phyloP scores from a whole-genome alignment of 2,113 vertebrate species.

The Eira barbara region DNA sequence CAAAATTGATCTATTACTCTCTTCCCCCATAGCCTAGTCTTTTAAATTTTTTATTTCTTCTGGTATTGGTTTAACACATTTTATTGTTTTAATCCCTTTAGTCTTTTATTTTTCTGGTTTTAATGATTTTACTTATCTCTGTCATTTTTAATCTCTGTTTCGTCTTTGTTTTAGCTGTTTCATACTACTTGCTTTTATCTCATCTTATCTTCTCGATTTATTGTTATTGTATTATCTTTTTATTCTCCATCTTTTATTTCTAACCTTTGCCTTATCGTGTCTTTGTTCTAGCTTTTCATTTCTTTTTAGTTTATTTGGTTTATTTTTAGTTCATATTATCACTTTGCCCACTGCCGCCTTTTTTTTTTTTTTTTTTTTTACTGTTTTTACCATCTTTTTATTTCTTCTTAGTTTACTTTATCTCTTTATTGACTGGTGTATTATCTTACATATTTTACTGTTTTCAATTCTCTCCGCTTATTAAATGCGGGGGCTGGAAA shows the following conservation, averaged over 20 bases:
- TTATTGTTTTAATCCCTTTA: conserved; percentile 67
- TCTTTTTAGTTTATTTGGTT: conserved; percentile 59
- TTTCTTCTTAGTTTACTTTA: conserved; percentile 64
- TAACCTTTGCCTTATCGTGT: conserved; percentile 52
- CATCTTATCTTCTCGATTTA: conserved; percentile 67
- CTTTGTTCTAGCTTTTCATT: conserved; percentile 71
- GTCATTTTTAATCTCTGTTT: conserved; percentile 61
- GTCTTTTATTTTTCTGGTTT: conserved; percentile 51
- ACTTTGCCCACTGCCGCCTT: not conserved
- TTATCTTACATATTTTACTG: conserved; percentile 52
- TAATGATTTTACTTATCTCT: conserved; percentile 68
- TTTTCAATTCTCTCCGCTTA: conserved; percentile 52
- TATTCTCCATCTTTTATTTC: conserved; percentile 54
- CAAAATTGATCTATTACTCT: not conserved
- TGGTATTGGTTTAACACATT: conserved; percentile 39
- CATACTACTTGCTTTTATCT: conserved; percentile 55
- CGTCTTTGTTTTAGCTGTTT: conserved; percentile 60
- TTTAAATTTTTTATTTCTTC: conserved; percentile 48
- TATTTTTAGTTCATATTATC: conserved; percentile 61
- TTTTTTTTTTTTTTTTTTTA: not conserved
- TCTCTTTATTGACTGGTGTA: conserved; percentile 59
- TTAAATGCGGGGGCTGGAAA: conserved; percentile 33
- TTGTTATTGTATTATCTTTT: conserved; percentile 65
- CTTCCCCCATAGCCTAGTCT: not conserved
- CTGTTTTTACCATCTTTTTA: conserved; percentile 41